Percentiles rank a stretch among this genome's conserved stretches.
These are phyloP conservation scores for Rambutsinella grinnellia DNA, from an alignment of 2,888 invertebrate species.

Conservation along the genomic window DNA sequence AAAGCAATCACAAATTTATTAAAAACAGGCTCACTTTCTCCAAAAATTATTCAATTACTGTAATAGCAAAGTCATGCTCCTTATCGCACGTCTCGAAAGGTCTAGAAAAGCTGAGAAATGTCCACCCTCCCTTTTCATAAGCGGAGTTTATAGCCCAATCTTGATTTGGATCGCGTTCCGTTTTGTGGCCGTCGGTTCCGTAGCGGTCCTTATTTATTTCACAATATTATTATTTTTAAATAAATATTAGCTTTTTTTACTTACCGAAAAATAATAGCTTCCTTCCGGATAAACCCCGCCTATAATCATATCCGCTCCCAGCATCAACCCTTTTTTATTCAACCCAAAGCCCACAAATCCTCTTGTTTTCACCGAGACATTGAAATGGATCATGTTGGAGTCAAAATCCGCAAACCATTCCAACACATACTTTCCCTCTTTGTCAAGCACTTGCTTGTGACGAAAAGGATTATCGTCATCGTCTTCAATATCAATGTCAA, in stretches of 20 bases:
- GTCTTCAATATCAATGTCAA: too few species aligned
- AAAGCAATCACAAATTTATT: background rate
- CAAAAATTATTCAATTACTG: too few species aligned
- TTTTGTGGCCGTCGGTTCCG: background rate
- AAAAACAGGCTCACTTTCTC: too few species aligned
- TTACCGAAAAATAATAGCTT: conserved; percentile 3
- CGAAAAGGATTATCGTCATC: conserved; percentile 26
- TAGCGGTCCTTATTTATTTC: too few species aligned
- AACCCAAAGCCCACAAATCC: conserved; percentile 40
- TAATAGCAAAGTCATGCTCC: conserved; percentile 6
- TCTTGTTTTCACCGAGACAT: conserved; percentile 28
- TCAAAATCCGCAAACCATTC: conserved; percentile 34
- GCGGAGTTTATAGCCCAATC: background rate
- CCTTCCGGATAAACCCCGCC: conserved; percentile 12
- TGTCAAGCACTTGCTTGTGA: conserved; percentile 12
- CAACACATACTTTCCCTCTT: conserved; percentile 20
- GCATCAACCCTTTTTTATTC: conserved; percentile 6
- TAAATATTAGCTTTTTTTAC: too few species aligned
- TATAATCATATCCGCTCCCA: conserved; percentile 16
- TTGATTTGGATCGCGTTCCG: background rate
- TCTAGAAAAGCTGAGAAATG: conserved; percentile 31
- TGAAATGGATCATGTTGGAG: conserved; percentile 9
- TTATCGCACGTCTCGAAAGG: conserved; percentile 42
- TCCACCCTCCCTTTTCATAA: background rate
- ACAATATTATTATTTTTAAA: too few species aligned